phyloP scores from a whole-genome alignment of 1,140 invertebrate genomes.

The Caenorhabditis brenneri region DNA sequence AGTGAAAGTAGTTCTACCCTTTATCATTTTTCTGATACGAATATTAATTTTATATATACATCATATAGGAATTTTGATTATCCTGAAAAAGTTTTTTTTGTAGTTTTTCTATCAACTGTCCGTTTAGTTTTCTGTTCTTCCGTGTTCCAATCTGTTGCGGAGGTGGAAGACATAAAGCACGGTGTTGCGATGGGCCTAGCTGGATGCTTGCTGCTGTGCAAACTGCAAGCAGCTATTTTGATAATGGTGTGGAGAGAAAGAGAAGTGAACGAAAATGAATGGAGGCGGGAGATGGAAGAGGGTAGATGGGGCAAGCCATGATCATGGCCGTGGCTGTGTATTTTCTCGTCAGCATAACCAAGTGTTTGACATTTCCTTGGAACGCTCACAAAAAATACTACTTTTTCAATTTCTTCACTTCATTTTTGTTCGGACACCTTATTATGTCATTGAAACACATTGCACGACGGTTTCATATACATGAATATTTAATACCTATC shows the following conservation, averaged over 20 bases:
- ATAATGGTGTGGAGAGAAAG: constrained; percentile 13
- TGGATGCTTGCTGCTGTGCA: constrained; percentile 30
- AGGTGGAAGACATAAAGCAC: constrained; percentile 1
- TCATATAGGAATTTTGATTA: neutral
- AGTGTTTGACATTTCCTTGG: neutral
- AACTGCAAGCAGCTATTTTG: constrained; percentile 40
- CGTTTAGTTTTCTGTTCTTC: neutral
- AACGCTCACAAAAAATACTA: too few species aligned
- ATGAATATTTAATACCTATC: too few species aligned
- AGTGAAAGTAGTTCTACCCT: too few species aligned
- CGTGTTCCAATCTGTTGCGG: neutral
- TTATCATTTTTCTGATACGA: too few species aligned
- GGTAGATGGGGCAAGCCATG: neutral
- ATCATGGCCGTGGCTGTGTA: constrained; percentile 18
- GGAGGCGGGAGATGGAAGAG: neutral
- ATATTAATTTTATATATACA: too few species aligned
- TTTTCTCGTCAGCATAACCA: neutral
- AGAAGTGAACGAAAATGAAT: neutral
- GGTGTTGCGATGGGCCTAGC: constrained; percentile 13
- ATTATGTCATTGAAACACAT: too few species aligned
- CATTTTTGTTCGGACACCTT: too few species aligned
- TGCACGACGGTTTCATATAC: too few species aligned
- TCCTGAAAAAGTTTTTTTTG: neutral
- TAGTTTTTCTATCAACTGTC: neutral
- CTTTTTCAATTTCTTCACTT: too few species aligned